phyloP scores from a whole-genome alignment of 2,113 vertebrate genomes.

The Meles meles region DNA sequence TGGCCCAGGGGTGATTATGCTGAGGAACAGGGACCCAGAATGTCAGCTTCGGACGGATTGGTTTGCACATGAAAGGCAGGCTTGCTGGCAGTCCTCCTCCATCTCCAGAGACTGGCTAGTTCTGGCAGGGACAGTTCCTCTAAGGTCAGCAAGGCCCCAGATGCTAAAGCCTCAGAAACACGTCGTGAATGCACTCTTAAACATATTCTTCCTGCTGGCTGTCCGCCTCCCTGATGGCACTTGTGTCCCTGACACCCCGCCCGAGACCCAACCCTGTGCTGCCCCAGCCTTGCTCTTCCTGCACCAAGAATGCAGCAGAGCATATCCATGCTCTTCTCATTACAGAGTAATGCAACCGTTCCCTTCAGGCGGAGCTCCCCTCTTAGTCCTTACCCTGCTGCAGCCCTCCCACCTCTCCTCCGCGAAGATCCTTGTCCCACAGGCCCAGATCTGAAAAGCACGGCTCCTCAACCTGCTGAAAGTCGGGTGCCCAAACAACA shows the following conservation, averaged over 20 bases:
- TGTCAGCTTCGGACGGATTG: background rate
- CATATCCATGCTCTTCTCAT: background rate
- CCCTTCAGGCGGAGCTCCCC: background rate
- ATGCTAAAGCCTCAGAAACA: background rate
- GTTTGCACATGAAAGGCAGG: background rate
- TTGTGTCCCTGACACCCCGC: background rate
- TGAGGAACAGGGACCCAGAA: no score
- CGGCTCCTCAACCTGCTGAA: background rate
- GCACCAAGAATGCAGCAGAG: background rate
- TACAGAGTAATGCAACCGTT: background rate
- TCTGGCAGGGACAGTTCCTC: background rate
- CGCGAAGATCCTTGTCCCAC: background rate
- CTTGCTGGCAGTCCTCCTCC: no score
- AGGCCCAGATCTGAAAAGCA: background rate
- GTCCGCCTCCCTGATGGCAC: rapidly evolving
- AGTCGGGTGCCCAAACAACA: rapidly evolving
- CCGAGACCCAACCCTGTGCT: background rate
- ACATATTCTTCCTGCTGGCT: background rate
- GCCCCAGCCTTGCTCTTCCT: background rate
- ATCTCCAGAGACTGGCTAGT: background rate
- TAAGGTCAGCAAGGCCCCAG: background rate
- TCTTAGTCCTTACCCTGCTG: background rate
- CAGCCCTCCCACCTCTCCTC: background rate
- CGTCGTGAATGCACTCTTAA: background rate
- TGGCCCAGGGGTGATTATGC: background rate